Evolutionary conservation across 2,113 vertebrate genomes (phyloP).

Genomic region (Camarhynchus parvulus): DNA sequence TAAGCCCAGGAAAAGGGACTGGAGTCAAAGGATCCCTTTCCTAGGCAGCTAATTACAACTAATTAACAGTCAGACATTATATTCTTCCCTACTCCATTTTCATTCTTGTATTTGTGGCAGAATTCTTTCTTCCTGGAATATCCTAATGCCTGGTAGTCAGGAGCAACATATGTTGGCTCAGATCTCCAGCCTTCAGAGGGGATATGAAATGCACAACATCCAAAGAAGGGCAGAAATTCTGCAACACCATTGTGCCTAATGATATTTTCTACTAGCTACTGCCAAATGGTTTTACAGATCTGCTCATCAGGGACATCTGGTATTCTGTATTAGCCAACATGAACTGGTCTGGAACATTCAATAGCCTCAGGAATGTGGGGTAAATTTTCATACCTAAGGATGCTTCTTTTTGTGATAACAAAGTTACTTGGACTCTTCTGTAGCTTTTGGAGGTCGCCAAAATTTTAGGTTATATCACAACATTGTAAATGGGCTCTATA

Average conservation of each 20-base stretch:
- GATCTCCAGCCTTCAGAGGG: background rate
- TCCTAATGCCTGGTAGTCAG: background rate
- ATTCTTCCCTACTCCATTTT: background rate
- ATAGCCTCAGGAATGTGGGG: background rate
- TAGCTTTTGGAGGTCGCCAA: background rate
- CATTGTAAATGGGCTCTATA: background rate
- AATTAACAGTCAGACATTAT: background rate
- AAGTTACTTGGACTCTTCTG: background rate
- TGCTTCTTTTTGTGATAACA: background rate
- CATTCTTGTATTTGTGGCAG: background rate
- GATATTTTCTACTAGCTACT: background rate
- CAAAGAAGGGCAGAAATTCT: constrained; percentile 11
- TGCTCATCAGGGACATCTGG: constrained; percentile 49
- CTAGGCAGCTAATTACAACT: background rate
- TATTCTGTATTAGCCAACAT: constrained; percentile 15
- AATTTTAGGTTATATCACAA: background rate
- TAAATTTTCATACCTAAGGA: background rate
- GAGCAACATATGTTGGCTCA: background rate
- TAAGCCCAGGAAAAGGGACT: background rate
- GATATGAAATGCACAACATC: background rate
- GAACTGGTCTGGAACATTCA: constrained; percentile 8
- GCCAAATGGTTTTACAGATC: constrained; percentile 20
- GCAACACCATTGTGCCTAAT: background rate
- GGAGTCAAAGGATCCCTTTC: background rate
- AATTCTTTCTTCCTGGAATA: background rate